phyloP scores from a whole-genome alignment of 2,797 vertebrate species.

The Hozukius guyotensis region DNA sequence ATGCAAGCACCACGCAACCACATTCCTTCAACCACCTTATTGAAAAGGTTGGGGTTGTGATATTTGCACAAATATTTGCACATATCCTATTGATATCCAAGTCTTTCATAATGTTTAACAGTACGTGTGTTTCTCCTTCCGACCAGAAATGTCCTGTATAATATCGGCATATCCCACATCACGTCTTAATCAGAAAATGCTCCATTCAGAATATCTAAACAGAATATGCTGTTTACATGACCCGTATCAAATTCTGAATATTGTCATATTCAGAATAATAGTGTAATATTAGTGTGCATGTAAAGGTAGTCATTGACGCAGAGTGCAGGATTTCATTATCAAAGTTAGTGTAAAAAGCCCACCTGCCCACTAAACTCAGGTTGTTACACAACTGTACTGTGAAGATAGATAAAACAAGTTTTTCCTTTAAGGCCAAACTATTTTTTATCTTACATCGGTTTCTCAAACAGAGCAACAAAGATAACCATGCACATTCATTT shows the following conservation, averaged over 20 bases:
- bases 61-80: neutral
- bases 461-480: neutral
- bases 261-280: too few relatives aligned
- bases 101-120: too few relatives aligned
- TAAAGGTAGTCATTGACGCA: neutral
- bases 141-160: too few relatives aligned
- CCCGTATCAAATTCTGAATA: too few relatives aligned
- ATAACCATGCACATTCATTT: neutral
- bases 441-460: neutral
- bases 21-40: neutral
- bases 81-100: neutral
- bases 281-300: too few relatives aligned
- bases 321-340: neutral
- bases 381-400: neutral
- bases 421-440: neutral
- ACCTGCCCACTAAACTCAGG: neutral
- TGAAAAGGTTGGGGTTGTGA: neutral
- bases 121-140: too few relatives aligned
- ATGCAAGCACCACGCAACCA: neutral
- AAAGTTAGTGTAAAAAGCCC: neutral
- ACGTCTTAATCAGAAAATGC: neutral
- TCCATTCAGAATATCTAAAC: neutral
- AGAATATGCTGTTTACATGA: too few relatives aligned
- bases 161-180: neutral
- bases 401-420: neutral